These are phyloP conservation scores for Eurytoma californica DNA, from an alignment of 2,888 invertebrate genomes.

Conservation along the genomic window DNA sequence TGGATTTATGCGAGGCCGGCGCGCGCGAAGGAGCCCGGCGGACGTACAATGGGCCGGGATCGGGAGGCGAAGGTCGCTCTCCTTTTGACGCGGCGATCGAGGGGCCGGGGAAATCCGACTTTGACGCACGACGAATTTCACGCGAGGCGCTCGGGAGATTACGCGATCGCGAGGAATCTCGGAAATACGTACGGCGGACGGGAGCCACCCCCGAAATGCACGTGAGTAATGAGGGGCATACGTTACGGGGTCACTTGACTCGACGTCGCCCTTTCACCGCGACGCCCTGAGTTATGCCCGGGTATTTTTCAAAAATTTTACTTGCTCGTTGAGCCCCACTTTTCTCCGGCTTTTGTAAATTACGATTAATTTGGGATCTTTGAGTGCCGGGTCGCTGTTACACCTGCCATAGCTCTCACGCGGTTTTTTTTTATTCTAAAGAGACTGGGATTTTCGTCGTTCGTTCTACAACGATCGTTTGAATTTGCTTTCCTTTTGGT, in stretches of 20 bases:
- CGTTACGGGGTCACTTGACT: constrained; percentile 24
- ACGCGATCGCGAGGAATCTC: constrained; percentile 15
- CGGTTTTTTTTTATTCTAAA: not conserved
- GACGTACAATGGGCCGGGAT: not conserved
- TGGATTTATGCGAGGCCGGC: constrained; percentile 68
- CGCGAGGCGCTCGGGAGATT: constrained; percentile 33
- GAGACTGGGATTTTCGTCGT: too few species aligned
- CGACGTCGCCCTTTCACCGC: constrained; percentile 13
- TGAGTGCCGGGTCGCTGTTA: not conserved
- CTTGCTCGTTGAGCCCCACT: not conserved
- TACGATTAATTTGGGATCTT: not conserved
- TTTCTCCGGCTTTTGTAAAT: not conserved
- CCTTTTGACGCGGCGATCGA: constrained; percentile 22
- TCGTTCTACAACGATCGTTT: too few species aligned
- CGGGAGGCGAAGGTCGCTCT: not conserved
- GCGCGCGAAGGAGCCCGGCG: not conserved
- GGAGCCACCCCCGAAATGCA: constrained; percentile 40
- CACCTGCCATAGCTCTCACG: constrained; percentile 9
- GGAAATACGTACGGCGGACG: constrained; percentile 30
- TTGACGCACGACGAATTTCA: constrained; percentile 53
- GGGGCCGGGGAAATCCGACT: constrained; percentile 30
- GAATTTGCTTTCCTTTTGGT: too few species aligned
- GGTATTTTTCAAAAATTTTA: constrained; percentile 26
- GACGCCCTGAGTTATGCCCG: constrained; percentile 29
- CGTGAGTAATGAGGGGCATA: constrained; percentile 50